A percentile compares a stretch with the other conserved stretches of the same genome.
Evolutionary conservation across 1,140 invertebrate genomes (phyloP).

Genomic region (Carposina sasakii): DNA sequence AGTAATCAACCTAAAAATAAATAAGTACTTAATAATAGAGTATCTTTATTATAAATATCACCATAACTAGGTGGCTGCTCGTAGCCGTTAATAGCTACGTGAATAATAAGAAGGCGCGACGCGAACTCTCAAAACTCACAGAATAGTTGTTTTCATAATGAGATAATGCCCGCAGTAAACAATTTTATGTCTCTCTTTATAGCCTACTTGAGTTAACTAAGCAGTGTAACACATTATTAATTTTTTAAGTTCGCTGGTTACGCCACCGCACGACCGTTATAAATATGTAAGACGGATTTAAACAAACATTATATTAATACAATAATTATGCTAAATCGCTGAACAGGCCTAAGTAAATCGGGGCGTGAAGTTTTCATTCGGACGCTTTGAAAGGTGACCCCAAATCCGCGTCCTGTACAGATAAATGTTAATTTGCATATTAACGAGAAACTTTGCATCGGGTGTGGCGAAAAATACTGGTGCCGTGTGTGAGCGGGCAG

Average conservation of each 20-base stretch:
- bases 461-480: slow-evolving; percentile 52
- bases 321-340: slow-evolving; percentile 49
- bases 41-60: too few species aligned
- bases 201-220: slow-evolving; percentile 41
- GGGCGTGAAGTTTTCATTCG: slow-evolving; percentile 48
- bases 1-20: too few species aligned
- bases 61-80: slow-evolving; percentile 14
- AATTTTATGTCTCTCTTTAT: slow-evolving; percentile 42
- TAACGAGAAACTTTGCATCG: slow-evolving; percentile 65
- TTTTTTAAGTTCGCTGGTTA: slow-evolving; percentile 37
- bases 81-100: too few species aligned
- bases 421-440: slow-evolving; percentile 65
- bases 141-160: slow-evolving; percentile 31
- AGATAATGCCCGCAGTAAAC: slow-evolving; percentile 33
- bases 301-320: slow-evolving; percentile 43
- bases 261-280: too few species aligned
- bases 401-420: slow-evolving; percentile 47
- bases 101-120: too few species aligned
- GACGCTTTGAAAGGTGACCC: slow-evolving; percentile 43
- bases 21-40: too few species aligned
- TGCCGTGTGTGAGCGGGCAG: slow-evolving; percentile 49
- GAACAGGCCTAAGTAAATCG: slow-evolving; percentile 46
- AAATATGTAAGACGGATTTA: slow-evolving; percentile 31
- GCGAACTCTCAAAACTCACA: too few species aligned
- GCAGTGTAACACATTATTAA: slow-evolving; percentile 37